Percentiles rank a stretch among this genome's conserved stretches.
Conservation (phyloP, 2,797 vertebrate species). For the Mionectes olivaceus region DNA sequence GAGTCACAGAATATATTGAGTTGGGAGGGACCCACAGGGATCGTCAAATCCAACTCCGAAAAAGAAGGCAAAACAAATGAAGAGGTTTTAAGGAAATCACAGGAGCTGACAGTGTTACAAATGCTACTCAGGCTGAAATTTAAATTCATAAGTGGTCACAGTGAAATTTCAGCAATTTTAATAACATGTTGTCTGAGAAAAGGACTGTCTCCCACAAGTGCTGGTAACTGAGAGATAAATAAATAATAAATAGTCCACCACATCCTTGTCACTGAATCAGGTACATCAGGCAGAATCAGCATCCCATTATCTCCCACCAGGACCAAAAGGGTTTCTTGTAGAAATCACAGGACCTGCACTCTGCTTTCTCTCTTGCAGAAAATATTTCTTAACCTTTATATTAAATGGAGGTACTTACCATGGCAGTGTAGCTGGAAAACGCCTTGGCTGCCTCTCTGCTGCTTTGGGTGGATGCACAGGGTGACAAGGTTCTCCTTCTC, state of each 20-base stretch:
- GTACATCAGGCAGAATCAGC: not conserved
- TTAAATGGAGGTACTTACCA: slow-evolving; percentile 18
- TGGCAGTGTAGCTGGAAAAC: not conserved
- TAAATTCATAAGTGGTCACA: not conserved
- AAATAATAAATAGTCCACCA: not conserved
- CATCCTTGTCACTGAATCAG: not conserved
- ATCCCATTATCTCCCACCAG: not conserved
- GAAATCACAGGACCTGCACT: not conserved
- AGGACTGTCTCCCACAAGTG: not conserved
- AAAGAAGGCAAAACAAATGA: not conserved
- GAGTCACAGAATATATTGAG: not conserved
- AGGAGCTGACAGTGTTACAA: not conserved
- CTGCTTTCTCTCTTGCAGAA: not conserved
- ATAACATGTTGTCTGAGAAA: not conserved
- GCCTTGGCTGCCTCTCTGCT: not conserved
- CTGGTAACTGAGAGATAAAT: not conserved
- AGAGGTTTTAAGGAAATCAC: not conserved
- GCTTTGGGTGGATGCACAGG: not conserved
- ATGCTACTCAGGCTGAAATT: not conserved
- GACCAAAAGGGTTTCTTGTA: not conserved
- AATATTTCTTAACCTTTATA: accelerated
- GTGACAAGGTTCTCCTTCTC: not conserved
- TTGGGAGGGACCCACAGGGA: not conserved
- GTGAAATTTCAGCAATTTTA: not conserved
- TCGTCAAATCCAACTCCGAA: not conserved